Evolutionary conservation across 2,113 vertebrate genomes (phyloP), one percentile per base, ranked within the genome.

Genomic region (Plotosus lineatus): DNA sequence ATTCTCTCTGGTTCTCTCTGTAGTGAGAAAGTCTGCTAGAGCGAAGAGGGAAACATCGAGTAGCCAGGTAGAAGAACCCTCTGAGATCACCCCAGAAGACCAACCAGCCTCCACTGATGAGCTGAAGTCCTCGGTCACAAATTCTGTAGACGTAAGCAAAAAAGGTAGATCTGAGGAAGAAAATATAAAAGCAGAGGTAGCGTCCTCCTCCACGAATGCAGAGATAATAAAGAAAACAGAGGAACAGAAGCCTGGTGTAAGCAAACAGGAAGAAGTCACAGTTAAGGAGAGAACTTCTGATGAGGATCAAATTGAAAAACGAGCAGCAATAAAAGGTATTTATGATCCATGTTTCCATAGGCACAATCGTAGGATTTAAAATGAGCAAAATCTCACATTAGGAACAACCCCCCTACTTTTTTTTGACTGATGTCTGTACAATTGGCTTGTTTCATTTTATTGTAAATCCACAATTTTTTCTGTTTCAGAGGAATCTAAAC

Each of bases 401-500:
- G 28, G 4, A 12, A 63, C 26, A 75, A 42, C 6, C 6, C 12
- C 15, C 33, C 4, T n/a, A n/a, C n/a, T n/a, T 75, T 23, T 38
- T n/a, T 75, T 1, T 15, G 14, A 76, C 6, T 17, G 21, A 17
- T 0, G 3, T 42, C 2, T 75, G 26, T 56, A 58, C 10, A 8
- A 3, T 40, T 36, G 6, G 10, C 6, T 40, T 7, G 11, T 21
- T 28, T 15, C 0, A 58, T 50, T 72, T 38, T 14, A 56, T 36
- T 21, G 6, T 9, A 65, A 31, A 60, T 28, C 36, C 19, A 4
- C 28, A 1, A 1, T 9, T 10, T 42, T 51, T 48, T 75, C 9
- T 72, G 12, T 84, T 68, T 3, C 50, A 92, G 90, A 4, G 14
- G 56, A 56, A 1, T 71, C 83, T 17, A 90, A 91, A 81, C 65